Evolutionary conservation across 2,888 invertebrate species (phyloP).

Genomic region (Cheilosia vernalis): DNA sequence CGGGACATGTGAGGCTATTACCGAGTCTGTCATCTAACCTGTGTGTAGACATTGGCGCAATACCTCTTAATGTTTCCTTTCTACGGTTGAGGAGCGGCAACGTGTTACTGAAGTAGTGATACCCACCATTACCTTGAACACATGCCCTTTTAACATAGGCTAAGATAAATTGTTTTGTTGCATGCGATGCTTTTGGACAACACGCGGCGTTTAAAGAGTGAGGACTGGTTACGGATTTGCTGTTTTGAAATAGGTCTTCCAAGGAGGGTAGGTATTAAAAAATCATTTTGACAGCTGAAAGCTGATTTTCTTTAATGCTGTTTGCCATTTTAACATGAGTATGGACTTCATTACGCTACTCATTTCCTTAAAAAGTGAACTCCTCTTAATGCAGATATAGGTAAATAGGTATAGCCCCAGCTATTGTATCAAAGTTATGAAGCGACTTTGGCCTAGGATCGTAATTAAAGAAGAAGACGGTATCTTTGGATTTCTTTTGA

Average conservation of each 20-base stretch:
- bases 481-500: background rate
- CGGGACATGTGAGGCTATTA: conserved; percentile 59
- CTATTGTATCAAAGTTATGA: background rate
- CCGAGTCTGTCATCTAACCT: background rate
- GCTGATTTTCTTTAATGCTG: no score
- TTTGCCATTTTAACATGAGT: no score
- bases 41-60: conserved; percentile 8
- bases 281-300: no score
- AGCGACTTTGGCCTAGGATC: background rate
- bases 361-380: no score
- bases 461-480: background rate
- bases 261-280: no score
- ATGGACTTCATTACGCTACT: no score
- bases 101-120: conserved; percentile 53
- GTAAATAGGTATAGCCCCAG: background rate
- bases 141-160: conserved; percentile 2
- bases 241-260: background rate
- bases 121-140: conserved; percentile 42
- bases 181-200: background rate
- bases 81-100: conserved; percentile 10
- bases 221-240: background rate
- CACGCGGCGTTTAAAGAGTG: no score
- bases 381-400: no score
- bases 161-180: background rate
- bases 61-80: conserved; percentile 30